Percentiles rank a stretch among this genome's conserved stretches.
Evolutionary conservation across 2,888 invertebrate species (phyloP).

Genomic region (Drosophila cyrtoloma): DNA sequence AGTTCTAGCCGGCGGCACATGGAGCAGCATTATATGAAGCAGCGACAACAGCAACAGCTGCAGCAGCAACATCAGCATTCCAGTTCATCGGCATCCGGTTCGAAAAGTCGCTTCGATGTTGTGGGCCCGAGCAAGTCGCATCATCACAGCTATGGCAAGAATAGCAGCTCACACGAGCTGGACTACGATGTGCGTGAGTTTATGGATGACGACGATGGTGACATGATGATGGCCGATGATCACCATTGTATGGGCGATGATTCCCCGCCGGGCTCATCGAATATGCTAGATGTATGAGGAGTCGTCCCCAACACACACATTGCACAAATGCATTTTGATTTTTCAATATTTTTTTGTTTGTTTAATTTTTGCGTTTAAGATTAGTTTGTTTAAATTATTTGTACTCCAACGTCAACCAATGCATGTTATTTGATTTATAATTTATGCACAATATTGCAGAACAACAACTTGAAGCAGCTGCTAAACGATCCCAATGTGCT

Average conservation of each 20-base stretch:
- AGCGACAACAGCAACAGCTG: constrained; percentile 78
- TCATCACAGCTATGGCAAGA: constrained; percentile 74
- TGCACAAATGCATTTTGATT: constrained; percentile 9
- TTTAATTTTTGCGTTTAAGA: constrained; percentile 19
- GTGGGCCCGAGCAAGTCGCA: constrained; percentile 58
- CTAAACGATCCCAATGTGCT: constrained; percentile 95
- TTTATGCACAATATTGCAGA: constrained; percentile 69
- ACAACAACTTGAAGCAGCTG: constrained; percentile 85
- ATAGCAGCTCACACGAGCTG: constrained; percentile 75
- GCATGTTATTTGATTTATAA: not conserved
- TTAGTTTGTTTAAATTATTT: constrained; percentile 29
- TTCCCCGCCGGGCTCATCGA: constrained; percentile 78
- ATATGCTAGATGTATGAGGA: constrained; percentile 79
- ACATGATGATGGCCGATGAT: constrained; percentile 64
- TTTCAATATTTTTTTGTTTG: constrained; percentile 3
- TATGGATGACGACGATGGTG: constrained; percentile 70
- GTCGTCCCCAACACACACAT: not conserved
- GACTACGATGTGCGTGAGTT: constrained; percentile 73
- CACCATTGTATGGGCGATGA: constrained; percentile 78
- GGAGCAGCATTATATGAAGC: constrained; percentile 87
- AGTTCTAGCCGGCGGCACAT: constrained; percentile 79
- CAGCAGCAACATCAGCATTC: constrained; percentile 51
- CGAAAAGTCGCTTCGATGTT: constrained; percentile 53
- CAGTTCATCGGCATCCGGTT: constrained; percentile 34
- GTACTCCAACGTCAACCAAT: not conserved